phyloP scores from a whole-genome alignment of 2,113 vertebrate species.

The Picathartes gymnocephalus region DNA sequence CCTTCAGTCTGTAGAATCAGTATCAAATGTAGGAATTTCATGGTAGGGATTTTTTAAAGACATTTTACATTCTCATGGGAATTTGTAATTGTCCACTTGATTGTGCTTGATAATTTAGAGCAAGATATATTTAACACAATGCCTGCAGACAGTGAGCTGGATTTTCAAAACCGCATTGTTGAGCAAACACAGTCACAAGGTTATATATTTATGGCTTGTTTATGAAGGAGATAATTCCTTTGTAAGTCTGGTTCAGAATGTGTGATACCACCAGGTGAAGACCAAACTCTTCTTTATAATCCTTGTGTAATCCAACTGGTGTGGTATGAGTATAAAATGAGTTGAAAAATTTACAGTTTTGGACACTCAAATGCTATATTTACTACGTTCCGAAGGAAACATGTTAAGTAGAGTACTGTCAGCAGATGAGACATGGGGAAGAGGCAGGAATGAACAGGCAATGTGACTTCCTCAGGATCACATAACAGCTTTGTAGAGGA shows the following conservation, averaged over 20 bases:
- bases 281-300: neutral
- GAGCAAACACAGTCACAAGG: neutral
- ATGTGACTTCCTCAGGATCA: slow-evolving; percentile 36
- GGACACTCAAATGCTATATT: neutral
- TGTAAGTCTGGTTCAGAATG: neutral
- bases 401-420: slow-evolving; percentile 14
- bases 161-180: neutral
- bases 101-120: neutral
- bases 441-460: slow-evolving; percentile 31
- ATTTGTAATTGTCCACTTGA: neutral
- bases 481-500: slow-evolving; percentile 29
- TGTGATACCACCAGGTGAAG: neutral
- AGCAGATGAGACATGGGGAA: neutral
- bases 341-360: neutral
- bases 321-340: neutral
- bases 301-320: neutral
- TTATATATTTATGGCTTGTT: neutral
- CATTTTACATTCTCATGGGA: neutral
- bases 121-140: neutral
- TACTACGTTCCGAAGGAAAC: neutral
- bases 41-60: neutral
- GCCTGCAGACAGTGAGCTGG: neutral
- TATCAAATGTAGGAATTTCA: neutral
- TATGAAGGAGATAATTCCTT: neutral
- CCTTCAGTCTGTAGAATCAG: neutral